These are phyloP conservation scores for Cuniculus paca DNA, from an alignment of 2,797 vertebrate genomes.

Conservation along the genomic window DNA sequence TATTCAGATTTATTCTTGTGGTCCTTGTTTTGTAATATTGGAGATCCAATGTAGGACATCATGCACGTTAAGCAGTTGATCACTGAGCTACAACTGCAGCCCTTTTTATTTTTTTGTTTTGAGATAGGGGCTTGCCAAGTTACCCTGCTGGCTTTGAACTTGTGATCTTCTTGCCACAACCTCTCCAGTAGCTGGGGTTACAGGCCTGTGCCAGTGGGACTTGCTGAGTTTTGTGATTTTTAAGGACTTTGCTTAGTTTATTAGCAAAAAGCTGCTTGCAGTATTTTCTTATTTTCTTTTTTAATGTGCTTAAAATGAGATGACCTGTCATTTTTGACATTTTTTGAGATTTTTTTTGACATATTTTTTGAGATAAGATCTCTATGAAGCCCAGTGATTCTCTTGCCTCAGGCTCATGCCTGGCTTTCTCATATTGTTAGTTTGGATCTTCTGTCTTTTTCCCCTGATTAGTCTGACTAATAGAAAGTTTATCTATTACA, in stretches of 20 bases:
- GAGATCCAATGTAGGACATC: not conserved
- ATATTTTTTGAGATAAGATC: not conserved
- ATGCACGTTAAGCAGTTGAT: not conserved
- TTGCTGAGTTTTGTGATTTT: not conserved
- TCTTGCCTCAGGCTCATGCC: not conserved
- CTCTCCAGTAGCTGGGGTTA: not conserved
- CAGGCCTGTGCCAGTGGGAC: not conserved
- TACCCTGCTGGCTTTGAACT: not conserved
- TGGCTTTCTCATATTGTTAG: not conserved
- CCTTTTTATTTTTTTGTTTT: not conserved
- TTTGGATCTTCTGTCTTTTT: not conserved
- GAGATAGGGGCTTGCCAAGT: not conserved
- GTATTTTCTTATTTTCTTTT: slow-evolving; percentile 40
- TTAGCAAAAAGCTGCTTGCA: not conserved
- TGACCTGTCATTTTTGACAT: not conserved
- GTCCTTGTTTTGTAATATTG: not conserved
- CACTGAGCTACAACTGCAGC: not conserved
- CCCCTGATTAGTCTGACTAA: not conserved
- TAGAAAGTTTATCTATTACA: slow-evolving; percentile 24
- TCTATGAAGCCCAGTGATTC: not conserved
- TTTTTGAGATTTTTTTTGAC: not conserved
- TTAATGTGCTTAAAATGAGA: not conserved
- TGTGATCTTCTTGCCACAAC: not conserved
- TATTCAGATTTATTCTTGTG: not conserved
- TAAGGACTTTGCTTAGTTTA: slow-evolving; percentile 7